phyloP scores from a whole-genome alignment of 2,888 invertebrate species.

The Leptodirus hochenwartii region DNA sequence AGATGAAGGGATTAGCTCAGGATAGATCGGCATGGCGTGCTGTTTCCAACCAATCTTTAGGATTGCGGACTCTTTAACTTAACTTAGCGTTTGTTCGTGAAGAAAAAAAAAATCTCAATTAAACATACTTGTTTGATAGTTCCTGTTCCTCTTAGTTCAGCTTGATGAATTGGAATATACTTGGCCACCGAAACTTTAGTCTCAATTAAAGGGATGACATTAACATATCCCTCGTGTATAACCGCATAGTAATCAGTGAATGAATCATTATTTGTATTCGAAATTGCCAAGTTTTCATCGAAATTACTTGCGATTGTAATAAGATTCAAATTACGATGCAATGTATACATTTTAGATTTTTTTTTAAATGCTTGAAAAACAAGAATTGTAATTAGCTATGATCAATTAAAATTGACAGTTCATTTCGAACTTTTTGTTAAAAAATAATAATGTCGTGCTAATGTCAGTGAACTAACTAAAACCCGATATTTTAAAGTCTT shows the following conservation, averaged over 20 bases:
- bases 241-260: conserved; percentile 15
- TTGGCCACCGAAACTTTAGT: conserved; percentile 14
- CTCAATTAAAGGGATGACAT: conserved; percentile 17
- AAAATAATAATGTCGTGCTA: too few species aligned
- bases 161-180: conserved; percentile 16
- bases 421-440: too few species aligned
- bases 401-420: too few species aligned
- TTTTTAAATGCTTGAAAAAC: conserved; percentile 19
- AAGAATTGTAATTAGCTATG: too few species aligned
- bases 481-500: too few species aligned
- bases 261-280: conserved; percentile 14
- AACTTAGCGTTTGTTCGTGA: too few species aligned
- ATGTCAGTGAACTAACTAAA: too few species aligned
- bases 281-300: conserved; percentile 16
- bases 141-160: conserved; percentile 15
- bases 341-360: conserved; percentile 10
- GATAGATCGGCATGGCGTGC: too few species aligned
- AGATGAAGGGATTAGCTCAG: too few species aligned
- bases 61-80: too few species aligned
- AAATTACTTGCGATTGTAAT: conserved; percentile 15
- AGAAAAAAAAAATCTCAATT: conserved; percentile 4
- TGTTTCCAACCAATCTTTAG: too few species aligned
- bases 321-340: conserved; percentile 12
- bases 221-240: conserved; percentile 17
- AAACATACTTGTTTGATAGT: conserved; percentile 14